Conservation (phyloP, 2,113 vertebrate genomes). For the Daboia siamensis region DNA sequence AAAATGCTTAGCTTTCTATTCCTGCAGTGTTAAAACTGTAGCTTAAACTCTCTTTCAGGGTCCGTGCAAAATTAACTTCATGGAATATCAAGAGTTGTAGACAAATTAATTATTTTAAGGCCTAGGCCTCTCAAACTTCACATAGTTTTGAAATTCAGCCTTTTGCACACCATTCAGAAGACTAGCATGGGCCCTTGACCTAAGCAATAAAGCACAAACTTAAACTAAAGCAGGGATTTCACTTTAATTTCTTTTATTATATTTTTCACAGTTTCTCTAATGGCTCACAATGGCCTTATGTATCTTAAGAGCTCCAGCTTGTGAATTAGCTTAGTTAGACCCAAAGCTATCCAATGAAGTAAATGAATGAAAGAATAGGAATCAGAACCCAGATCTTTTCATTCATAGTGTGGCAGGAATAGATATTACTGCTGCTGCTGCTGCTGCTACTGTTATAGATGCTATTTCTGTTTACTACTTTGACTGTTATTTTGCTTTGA, state of each 20-base stretch:
- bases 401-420: background rate
- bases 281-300: background rate
- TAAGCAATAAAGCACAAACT: background rate
- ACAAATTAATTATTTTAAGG: constrained; percentile 1
- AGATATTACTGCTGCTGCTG: background rate
- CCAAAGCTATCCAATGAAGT: background rate
- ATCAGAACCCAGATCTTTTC: background rate
- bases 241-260: background rate
- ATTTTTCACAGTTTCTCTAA: background rate
- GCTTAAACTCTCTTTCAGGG: background rate
- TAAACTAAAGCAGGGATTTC: background rate
- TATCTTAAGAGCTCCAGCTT: background rate
- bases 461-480: background rate
- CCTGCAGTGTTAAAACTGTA: background rate
- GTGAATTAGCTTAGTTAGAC: background rate
- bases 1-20: background rate
- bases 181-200: background rate
- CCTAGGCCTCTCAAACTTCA: background rate
- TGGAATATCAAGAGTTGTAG: background rate
- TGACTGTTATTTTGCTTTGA: background rate
- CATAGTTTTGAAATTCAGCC: background rate
- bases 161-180: background rate
- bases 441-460: background rate
- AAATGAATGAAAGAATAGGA: background rate
- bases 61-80: constrained; percentile 12